phyloP scores from a whole-genome alignment of 2,888 invertebrate genomes.

The Galerucella calmariensis region DNA sequence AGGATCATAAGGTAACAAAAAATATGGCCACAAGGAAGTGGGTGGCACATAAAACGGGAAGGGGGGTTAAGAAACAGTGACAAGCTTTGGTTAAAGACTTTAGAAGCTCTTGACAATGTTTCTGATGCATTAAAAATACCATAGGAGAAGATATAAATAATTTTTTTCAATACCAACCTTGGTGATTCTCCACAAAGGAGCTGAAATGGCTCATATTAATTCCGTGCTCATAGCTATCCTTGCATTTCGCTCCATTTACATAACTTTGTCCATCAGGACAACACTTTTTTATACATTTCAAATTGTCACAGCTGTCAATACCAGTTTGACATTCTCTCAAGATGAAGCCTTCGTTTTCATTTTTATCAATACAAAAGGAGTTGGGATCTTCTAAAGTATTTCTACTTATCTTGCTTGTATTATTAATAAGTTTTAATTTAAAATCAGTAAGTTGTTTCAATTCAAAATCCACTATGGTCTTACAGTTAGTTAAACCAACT shows the following conservation, averaged over 20 bases:
- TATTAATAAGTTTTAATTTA: conserved; percentile 13
- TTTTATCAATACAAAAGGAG: conserved; percentile 49
- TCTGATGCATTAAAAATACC: no score
- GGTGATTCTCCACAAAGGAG: conserved; percentile 46
- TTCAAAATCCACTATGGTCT: conserved; percentile 48
- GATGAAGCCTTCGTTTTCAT: conserved; percentile 43
- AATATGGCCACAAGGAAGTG: no score
- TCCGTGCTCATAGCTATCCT: conserved; percentile 54
- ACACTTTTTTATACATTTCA: conserved; percentile 67
- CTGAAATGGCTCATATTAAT: conserved; percentile 47
- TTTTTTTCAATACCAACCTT: conserved; percentile 46
- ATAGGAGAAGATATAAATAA: no score
- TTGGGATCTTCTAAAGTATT: conserved; percentile 10
- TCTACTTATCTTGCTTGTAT: not conserved
- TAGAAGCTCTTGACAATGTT: no score
- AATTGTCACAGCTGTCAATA: conserved; percentile 48
- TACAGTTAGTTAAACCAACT: conserved; percentile 53
- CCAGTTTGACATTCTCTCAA: conserved; percentile 51
- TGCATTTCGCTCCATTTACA: conserved; percentile 52
- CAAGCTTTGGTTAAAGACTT: no score
- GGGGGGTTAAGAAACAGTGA: no score
- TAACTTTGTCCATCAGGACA: conserved; percentile 70
- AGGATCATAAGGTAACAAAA: no score
- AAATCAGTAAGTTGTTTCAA: conserved; percentile 17
- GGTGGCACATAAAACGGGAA: no score